Conservation (phyloP, 1,140 invertebrate species). For the Yoshiicerus persimilis region DNA sequence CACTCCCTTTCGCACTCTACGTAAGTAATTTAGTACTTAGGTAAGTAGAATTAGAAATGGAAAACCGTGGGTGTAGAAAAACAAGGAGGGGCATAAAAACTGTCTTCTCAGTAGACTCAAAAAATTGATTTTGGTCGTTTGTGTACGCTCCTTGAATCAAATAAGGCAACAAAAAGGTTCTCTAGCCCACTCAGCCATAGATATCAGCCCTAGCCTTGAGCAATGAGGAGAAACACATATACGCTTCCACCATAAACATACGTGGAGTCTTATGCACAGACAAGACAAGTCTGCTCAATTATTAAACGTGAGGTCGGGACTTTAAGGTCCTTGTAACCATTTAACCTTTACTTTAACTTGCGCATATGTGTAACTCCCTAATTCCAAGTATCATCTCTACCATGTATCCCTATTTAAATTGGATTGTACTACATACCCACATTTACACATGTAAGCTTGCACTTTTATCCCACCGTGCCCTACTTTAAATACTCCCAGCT, state of each 20-base stretch:
- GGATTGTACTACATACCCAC: no score
- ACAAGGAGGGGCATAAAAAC: not conserved
- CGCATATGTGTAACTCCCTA: not conserved
- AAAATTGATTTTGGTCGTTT: not conserved
- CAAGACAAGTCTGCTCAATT: not conserved
- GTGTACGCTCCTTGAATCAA: not conserved
- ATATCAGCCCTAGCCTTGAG: not conserved
- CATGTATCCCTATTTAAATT: not conserved
- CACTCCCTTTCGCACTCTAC: not conserved
- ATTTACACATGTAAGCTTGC: no score
- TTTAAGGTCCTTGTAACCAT: not conserved
- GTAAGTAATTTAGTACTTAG: not conserved
- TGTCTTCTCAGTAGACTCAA: not conserved
- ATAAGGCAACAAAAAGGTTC: not conserved
- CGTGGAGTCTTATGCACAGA: not conserved
- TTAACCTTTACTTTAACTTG: not conserved
- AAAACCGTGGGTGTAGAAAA: not conserved
- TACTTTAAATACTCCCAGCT: no score
- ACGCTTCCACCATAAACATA: not conserved
- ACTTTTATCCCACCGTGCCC: no score
- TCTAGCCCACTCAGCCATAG: not conserved
- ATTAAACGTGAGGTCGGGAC: not conserved
- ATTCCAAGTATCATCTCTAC: not conserved
- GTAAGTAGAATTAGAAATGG: not conserved
- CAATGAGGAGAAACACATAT: not conserved